Evolutionary conservation across 2,113 vertebrate species (phyloP).

Genomic region (Caretta caretta): DNA sequence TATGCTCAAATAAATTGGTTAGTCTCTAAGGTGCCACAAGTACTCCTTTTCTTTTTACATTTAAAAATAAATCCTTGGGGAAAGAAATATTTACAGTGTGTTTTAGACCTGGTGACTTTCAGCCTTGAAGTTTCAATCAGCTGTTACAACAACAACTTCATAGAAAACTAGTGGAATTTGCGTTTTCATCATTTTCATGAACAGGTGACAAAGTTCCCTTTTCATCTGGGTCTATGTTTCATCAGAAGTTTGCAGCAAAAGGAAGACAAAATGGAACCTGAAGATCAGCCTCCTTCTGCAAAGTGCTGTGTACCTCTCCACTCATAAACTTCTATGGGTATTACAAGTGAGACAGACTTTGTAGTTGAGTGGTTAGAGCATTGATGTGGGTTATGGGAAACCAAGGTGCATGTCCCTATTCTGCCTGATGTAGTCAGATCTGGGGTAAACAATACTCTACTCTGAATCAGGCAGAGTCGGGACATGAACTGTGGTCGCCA

Average conservation of each 20-base stretch:
- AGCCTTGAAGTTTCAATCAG: not conserved
- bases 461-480: not conserved
- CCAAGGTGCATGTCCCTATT: not conserved
- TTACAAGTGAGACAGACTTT: not conserved
- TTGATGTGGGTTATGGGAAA: not conserved
- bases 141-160: not conserved
- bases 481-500: not conserved
- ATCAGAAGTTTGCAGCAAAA: not conserved
- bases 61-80: not conserved
- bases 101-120: not conserved
- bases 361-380: not conserved
- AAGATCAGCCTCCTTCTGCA: not conserved
- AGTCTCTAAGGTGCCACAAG: too few relatives aligned
- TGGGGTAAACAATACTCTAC: not conserved
- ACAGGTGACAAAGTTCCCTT: not conserved
- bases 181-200: not conserved
- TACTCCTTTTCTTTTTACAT: accelerated
- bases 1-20: too few relatives aligned
- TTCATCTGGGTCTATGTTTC: not conserved
- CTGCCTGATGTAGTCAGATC: not conserved
- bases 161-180: not conserved
- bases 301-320: not conserved
- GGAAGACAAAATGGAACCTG: not conserved
- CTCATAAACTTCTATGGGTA: not conserved
- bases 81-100: not conserved